phyloP scores from a whole-genome alignment of 2,113 vertebrate species.

The Rhinichthys klamathensis region DNA sequence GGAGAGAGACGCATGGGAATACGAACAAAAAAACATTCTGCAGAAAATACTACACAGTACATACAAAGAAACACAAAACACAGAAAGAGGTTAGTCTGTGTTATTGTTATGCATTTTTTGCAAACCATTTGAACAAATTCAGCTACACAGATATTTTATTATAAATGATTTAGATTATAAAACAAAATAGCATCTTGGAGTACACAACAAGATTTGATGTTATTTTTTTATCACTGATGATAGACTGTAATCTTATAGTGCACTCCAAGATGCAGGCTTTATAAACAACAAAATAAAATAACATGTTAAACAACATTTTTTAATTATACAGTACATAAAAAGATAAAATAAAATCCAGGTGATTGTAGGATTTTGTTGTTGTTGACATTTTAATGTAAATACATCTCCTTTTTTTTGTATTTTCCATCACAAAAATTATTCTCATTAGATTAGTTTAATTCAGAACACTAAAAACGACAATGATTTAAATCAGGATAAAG shows the following conservation, averaged over 20 bases:
- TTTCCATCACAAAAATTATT: background rate
- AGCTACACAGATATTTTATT: background rate
- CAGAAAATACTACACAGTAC: background rate
- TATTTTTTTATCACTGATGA: too few relatives aligned
- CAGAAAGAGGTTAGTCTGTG: slow-evolving; percentile 12
- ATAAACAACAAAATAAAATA: too few relatives aligned
- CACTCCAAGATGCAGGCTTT: too few relatives aligned
- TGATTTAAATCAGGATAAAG: background rate
- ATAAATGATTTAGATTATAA: background rate
- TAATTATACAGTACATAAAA: too few relatives aligned
- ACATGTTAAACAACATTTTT: too few relatives aligned
- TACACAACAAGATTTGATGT: too few relatives aligned
- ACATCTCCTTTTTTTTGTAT: background rate
- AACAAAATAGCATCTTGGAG: background rate
- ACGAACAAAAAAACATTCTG: background rate
- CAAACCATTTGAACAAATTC: background rate
- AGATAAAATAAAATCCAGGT: background rate
- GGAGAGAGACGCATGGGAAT: slow-evolving; percentile 1
- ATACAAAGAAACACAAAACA: slow-evolving; percentile 14
- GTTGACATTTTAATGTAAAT: background rate
- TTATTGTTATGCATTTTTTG: too few relatives aligned
- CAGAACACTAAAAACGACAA: background rate
- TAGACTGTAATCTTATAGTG: too few relatives aligned
- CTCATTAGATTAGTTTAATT: background rate
- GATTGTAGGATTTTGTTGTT: background rate